Percentiles rank a stretch among this genome's conserved stretches.
Conservation (phyloP, 2,113 vertebrate genomes). For the Cyphomyrus plagiostoma region DNA sequence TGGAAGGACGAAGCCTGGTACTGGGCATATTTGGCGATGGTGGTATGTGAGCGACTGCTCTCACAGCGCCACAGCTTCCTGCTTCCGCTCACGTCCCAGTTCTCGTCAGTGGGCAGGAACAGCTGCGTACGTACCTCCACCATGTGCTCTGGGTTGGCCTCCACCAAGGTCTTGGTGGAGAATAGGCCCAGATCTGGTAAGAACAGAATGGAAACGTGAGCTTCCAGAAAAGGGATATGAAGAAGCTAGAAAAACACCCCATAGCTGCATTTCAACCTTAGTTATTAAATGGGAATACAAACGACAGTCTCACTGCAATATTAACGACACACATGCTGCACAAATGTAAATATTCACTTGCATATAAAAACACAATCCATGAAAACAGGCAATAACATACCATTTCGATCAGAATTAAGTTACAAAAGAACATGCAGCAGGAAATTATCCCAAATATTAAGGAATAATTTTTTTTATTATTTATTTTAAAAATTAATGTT, state of each 20-base stretch:
- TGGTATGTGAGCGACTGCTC: slow-evolving; percentile 94
- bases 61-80: slow-evolving; percentile 97
- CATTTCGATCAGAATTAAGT: neutral
- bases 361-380: neutral
- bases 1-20: slow-evolving; percentile 99
- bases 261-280: neutral
- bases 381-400: neutral
- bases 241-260: neutral
- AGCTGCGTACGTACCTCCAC: slow-evolving; percentile 95
- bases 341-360: neutral
- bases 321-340: neutral
- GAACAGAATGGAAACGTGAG: neutral
- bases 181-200: slow-evolving; percentile 86
- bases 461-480: neutral
- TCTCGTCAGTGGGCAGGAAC: slow-evolving; percentile 90
- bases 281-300: neutral
- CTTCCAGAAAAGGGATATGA: neutral
- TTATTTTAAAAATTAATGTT: neutral
- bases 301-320: neutral
- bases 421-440: neutral
- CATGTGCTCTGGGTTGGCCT: slow-evolving; percentile 94
- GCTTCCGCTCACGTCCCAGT: slow-evolving; percentile 90
- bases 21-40: slow-evolving; percentile 95
- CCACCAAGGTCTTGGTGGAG: slow-evolving; percentile 95
- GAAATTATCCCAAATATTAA: neutral